phyloP scores from a whole-genome alignment of 2,113 vertebrate species.

The Ailurus styani region DNA sequence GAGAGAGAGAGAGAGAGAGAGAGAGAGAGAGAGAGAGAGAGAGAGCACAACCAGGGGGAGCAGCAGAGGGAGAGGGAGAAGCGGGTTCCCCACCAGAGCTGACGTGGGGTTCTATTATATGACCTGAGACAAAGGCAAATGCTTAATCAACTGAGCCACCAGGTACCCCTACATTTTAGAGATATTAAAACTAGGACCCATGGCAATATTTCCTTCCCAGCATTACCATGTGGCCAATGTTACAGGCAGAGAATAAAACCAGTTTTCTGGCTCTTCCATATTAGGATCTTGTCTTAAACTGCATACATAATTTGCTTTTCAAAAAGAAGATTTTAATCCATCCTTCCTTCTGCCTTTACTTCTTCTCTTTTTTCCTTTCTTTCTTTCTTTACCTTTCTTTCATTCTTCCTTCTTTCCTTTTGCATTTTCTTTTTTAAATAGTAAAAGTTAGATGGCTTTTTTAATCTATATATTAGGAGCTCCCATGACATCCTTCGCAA shows the following conservation, averaged over 20 bases:
- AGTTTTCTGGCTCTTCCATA: background rate
- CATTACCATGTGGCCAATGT: background rate
- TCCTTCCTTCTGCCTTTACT: background rate
- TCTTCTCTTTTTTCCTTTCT: too few species aligned
- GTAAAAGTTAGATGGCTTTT: background rate
- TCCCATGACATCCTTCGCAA: background rate
- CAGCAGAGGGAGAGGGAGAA: background rate
- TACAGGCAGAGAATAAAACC: background rate
- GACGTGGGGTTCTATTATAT: too few species aligned
- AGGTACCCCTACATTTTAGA: background rate
- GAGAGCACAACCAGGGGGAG: background rate
- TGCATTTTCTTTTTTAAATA: background rate
- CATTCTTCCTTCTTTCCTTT: background rate
- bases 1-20: background rate
- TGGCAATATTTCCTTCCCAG: background rate
- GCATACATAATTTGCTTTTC: background rate
- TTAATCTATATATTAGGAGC: background rate
- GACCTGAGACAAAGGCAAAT: too few species aligned
- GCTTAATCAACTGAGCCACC: too few species aligned
- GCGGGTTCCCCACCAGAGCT: background rate
- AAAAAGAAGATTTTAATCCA: background rate
- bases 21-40: background rate
- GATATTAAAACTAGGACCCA: background rate
- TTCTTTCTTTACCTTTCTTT: background rate
- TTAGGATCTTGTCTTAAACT: background rate